These are phyloP conservation scores for Drosophila hamatofila DNA, from an alignment of 2,888 invertebrate genomes.

Conservation along the genomic window DNA sequence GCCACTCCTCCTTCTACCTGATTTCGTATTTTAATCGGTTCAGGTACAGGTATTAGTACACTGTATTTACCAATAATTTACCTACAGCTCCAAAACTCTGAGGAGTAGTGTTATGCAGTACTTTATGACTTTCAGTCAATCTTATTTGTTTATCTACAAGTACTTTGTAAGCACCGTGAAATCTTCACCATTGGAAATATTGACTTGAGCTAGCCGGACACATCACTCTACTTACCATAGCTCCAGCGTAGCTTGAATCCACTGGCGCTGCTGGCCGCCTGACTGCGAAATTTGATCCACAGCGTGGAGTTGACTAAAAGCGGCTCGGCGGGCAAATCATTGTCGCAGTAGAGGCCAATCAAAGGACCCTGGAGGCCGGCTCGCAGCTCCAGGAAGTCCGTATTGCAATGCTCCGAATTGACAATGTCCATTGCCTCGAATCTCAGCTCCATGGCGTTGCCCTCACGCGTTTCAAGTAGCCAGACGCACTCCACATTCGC, in stretches of 20 bases:
- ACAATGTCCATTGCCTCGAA: slow-evolving; percentile 90
- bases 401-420: slow-evolving; percentile 90
- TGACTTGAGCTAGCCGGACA: no score
- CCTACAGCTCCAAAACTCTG: no score
- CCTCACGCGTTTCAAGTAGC: slow-evolving; percentile 88
- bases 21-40: no score
- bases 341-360: slow-evolving; percentile 91
- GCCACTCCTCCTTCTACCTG: no score
- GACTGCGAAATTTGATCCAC: slow-evolving; percentile 93
- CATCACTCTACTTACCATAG: slow-evolving; percentile 86
- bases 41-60: no score
- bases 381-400: slow-evolving; percentile 94
- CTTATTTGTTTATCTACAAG: no score
- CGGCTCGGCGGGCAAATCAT: slow-evolving; percentile 86
- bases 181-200: no score
- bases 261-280: slow-evolving; percentile 86
- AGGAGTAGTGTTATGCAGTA: no score
- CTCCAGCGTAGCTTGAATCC: slow-evolving; percentile 92
- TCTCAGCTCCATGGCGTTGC: slow-evolving; percentile 89
- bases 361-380: slow-evolving; percentile 88
- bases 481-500: slow-evolving; percentile 90
- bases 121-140: no score
- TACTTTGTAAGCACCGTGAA: no score
- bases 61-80: no score
- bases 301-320: slow-evolving; percentile 87